Evolutionary conservation across 2,888 invertebrate species (phyloP), one percentile per base, ranked within the genome.

Genomic region (Agrenia bidenticulata): DNA sequence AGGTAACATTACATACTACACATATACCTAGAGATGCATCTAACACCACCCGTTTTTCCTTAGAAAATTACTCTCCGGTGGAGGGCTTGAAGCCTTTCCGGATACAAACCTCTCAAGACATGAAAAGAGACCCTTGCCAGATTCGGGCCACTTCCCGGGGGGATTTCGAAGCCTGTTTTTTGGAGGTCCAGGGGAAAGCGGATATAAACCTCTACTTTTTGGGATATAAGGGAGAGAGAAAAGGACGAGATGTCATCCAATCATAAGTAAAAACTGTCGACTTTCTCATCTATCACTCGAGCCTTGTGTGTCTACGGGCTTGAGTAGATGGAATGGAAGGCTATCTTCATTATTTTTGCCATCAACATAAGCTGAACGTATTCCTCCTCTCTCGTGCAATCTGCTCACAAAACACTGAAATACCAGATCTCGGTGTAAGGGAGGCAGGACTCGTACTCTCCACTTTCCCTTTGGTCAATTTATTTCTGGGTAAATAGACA

Each of bases 171-270:
- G 45, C 45, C n/a, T 15, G 45, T 45, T 45, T 32, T 32, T 45
- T n/a, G 45, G 45, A 45, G 45, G 45, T 45, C 11, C 32, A 32
- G 32, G 32, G 11, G 32, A 32, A 32, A 32, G 32, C n/a, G 32
- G 4, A 32, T 32, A 32, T 32, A 32, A 11, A n/a, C n/a, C n/a
- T n/a, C n/a, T n/a, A n/a, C n/a, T n/a, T n/a, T n/a, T n/a, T n/a
- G 15, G 39, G 39, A 39, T 39, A 39, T 7, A 39, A 39, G 15
- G 39, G 7, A 39, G 39, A 45, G 9, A 17, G n/a, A 19, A 15
- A 45, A 45, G 19, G 45, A 45, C 9, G 55, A 62, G 60, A 64
- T 68, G 64, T 68, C 68, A 68, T 68, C 68, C 64, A 68, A 68
- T 68, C 68, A 68, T 68, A 68, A 65, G 68, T 62, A 62, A 58